Percentiles rank a stretch among this genome's conserved stretches.
These are phyloP conservation scores for Chrysogorgia sp. DNA, from an alignment of 92 coral and sea anemone genomes.

Conservation along the genomic window DNA sequence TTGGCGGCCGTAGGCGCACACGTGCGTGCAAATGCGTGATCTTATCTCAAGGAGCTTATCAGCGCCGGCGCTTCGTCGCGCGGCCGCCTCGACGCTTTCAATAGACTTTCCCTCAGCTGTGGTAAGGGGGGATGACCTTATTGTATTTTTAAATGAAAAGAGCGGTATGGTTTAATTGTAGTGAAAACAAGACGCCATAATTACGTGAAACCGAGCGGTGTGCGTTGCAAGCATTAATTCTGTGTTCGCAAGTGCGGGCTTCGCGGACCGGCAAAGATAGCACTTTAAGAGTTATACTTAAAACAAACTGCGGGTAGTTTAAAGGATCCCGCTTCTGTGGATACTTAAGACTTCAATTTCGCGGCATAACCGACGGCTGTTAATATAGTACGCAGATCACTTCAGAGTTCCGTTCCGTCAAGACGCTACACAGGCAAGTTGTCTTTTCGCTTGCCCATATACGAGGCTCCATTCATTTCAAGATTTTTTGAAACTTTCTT, in stretches of 20 bases:
- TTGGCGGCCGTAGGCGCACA: background rate
- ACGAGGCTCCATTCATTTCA: no score
- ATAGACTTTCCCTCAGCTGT: slow-evolving; percentile 35
- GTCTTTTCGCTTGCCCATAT: no score
- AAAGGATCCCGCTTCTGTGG: slow-evolving; percentile 5
- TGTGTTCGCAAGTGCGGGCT: background rate
- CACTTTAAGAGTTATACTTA: slow-evolving; percentile 20
- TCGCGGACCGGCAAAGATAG: background rate
- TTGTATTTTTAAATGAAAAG: slow-evolving; percentile 18
- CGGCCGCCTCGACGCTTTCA: slow-evolving; percentile 6
- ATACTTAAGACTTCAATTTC: background rate
- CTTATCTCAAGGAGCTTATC: slow-evolving; percentile 30
- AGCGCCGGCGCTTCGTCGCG: background rate
- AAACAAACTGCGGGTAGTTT: slow-evolving; percentile 24
- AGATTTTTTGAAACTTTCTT: no score
- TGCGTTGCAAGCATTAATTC: slow-evolving; percentile 7
- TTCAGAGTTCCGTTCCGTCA: background rate
- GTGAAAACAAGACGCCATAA: slow-evolving; percentile 14
- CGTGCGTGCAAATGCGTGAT: background rate
- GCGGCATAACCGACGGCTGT: background rate
- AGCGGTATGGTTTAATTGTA: slow-evolving; percentile 20
- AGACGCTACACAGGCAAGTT: no score
- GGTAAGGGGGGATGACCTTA: slow-evolving; percentile 30
- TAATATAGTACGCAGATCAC: background rate
- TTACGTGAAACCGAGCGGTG: slow-evolving; percentile 16